Conservation (phyloP, 2,797 vertebrate species). For the Varecia variegata region DNA sequence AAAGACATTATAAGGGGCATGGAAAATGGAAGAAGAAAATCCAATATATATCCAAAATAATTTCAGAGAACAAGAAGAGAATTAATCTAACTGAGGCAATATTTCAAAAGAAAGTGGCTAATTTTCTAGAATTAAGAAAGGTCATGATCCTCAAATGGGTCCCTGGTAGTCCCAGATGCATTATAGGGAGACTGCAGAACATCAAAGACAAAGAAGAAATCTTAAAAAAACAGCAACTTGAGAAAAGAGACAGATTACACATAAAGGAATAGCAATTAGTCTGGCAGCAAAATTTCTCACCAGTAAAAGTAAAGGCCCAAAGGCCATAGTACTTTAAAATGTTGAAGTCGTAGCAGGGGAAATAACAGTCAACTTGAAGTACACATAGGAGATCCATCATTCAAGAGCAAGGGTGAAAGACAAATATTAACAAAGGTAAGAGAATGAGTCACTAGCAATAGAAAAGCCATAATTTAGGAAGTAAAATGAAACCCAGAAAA, state of each 20-base stretch:
- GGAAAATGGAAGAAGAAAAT: background rate
- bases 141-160: background rate
- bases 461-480: background rate
- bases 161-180: background rate
- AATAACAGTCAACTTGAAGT: background rate
- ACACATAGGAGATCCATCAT: background rate
- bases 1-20: background rate
- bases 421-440: background rate
- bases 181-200: background rate
- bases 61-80: background rate
- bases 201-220: background rate
- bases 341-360: background rate
- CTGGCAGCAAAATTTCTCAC: background rate
- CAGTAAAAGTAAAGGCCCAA: background rate
- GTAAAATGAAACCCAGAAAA: background rate
- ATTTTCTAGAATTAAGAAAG: background rate
- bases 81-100: background rate
- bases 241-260: background rate
- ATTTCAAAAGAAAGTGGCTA: background rate
- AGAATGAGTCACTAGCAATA: background rate
- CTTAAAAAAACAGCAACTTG: background rate
- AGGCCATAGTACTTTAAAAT: background rate
- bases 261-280: background rate
- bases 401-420: background rate
- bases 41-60: background rate